A percentile compares a stretch with the other conserved stretches of the same genome.
Evolutionary conservation across 30 jellyfish, hydroid and myxozoan species (phyloP).

Genomic region (Hydractinia symbiolongicarpus): DNA sequence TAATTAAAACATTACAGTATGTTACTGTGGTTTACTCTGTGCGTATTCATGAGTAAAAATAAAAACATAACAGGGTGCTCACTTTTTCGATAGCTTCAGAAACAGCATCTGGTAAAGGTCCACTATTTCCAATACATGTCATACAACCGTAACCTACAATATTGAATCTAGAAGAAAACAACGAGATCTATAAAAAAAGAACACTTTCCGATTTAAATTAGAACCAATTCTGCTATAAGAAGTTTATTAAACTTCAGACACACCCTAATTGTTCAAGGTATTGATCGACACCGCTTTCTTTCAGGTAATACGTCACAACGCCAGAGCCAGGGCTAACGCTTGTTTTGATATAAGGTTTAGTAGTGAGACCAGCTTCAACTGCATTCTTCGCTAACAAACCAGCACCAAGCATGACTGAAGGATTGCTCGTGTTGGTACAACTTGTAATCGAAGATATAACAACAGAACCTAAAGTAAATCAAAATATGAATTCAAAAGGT

Average conservation of each 20-base stretch:
- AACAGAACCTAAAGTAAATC: constrained; percentile 54
- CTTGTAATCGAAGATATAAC: constrained; percentile 91
- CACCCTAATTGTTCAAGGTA: constrained; percentile 86
- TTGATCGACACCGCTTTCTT: constrained; percentile 76
- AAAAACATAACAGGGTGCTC: background rate
- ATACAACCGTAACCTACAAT: constrained; percentile 90
- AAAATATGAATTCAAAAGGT: background rate
- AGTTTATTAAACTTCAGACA: background rate
- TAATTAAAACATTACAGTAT: too few relatives aligned
- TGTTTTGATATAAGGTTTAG: constrained; percentile 77
- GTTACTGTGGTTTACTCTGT: too few relatives aligned
- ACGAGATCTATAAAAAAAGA: background rate
- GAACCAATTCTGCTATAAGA: background rate
- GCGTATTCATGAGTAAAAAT: too few relatives aligned
- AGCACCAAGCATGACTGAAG: constrained; percentile 97
- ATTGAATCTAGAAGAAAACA: constrained; percentile 48
- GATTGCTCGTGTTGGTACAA: constrained; percentile 93
- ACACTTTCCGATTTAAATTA: background rate
- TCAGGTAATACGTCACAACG: constrained; percentile 57
- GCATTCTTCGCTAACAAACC: constrained; percentile 98
- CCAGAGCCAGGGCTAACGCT: constrained; percentile 94
- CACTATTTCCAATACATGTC: constrained; percentile 97
- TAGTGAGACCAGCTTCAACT: constrained; percentile 70
- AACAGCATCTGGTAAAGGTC: constrained; percentile 87
- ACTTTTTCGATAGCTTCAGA: constrained; percentile 92